Evolutionary conservation across 2,797 vertebrate species (phyloP).

Genomic region (Lates japonicus): DNA sequence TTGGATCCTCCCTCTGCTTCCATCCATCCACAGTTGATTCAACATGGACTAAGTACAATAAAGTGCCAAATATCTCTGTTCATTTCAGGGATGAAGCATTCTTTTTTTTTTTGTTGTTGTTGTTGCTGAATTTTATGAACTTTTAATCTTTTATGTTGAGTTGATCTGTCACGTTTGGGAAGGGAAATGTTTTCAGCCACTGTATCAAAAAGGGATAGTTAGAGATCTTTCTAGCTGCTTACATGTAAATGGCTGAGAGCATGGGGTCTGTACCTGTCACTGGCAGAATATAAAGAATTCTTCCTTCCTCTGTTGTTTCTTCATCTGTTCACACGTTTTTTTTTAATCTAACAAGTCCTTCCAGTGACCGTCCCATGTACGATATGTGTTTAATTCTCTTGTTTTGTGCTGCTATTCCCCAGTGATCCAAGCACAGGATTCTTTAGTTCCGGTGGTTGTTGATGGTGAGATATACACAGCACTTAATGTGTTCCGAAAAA

Average conservation of each 20-base stretch:
- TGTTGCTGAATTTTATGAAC: constrained; percentile 11
- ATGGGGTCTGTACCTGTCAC: constrained; percentile 5
- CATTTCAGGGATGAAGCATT: constrained; percentile 61
- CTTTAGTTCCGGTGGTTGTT: not conserved
- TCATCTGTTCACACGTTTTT: not conserved
- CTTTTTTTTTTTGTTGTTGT: constrained; percentile 13
- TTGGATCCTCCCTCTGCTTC: constrained; percentile 36
- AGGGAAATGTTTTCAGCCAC: constrained; percentile 49
- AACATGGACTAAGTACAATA: constrained; percentile 57
- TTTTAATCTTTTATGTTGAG: constrained; percentile 22
- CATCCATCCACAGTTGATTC: constrained; percentile 29
- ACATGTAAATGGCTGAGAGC: constrained; percentile 24
- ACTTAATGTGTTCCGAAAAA: constrained; percentile 33
- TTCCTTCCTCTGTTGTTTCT: constrained; percentile 23
- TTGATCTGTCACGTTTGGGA: constrained; percentile 47
- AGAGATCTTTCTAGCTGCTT: constrained; percentile 22
- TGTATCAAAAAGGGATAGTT: constrained; percentile 74
- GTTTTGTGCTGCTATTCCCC: constrained; percentile 59
- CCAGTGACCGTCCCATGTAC: constrained; percentile 29
- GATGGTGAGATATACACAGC: constrained; percentile 21
- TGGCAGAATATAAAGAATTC: constrained; percentile 14
- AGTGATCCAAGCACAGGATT: constrained; percentile 31
- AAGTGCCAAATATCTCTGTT: constrained; percentile 82
- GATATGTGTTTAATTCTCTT: constrained; percentile 18
- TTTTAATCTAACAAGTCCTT: not conserved